phyloP scores from a whole-genome alignment of 64 coral and sea anemone species.

The Montipora cactus region DNA sequence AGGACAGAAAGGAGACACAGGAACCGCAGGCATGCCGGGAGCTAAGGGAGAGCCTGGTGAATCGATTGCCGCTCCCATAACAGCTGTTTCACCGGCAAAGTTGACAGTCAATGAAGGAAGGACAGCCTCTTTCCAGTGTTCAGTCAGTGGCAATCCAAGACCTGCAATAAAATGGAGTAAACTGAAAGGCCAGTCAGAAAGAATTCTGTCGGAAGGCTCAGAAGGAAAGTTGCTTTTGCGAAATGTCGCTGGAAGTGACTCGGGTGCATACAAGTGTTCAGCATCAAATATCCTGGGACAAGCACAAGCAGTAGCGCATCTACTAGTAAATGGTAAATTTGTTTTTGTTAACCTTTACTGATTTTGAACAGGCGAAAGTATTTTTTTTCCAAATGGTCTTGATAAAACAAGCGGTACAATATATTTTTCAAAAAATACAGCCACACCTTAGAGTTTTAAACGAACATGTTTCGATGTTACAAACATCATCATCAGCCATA shows the following conservation, averaged over 20 bases:
- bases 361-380: no score
- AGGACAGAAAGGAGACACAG: not conserved
- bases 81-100: not conserved
- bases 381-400: no score
- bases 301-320: not conserved
- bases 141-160: not conserved
- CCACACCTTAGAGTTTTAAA: no score
- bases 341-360: no score
- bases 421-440: no score
- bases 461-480: no score
- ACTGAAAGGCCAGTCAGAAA: not conserved
- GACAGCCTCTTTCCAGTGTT: not conserved
- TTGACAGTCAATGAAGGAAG: not conserved
- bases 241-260: not conserved
- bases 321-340: not conserved
- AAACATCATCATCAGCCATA: no score
- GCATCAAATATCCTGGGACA: not conserved
- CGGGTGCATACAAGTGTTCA: not conserved
- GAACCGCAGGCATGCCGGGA: not conserved
- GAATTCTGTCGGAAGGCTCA: not conserved
- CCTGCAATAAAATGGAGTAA: not conserved
- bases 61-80: not conserved
- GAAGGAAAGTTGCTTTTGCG: not conserved
- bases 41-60: not conserved
- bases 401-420: no score